phyloP scores from a whole-genome alignment of 2,888 invertebrate genomes.

The Ormyrus thymus region DNA sequence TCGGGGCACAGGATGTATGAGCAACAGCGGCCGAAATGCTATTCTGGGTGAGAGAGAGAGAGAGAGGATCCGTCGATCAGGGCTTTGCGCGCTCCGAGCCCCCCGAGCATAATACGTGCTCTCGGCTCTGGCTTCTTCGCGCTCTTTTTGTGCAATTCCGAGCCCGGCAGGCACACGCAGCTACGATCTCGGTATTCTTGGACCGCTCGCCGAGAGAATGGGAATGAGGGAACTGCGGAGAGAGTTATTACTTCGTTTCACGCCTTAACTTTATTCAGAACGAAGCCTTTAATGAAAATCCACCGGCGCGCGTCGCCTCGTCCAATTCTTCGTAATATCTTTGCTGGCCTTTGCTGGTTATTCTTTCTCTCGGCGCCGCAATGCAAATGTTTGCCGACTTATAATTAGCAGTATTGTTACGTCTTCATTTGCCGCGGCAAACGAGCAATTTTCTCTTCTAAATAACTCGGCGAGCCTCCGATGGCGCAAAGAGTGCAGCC shows the following conservation, averaged over 20 bases:
- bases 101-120: constrained; percentile 41
- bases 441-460: no score
- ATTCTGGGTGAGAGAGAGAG: constrained; percentile 70
- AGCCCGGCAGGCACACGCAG: not conserved
- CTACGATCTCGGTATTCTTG: constrained; percentile 50
- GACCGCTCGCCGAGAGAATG: constrained; percentile 27
- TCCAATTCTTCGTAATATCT: not conserved
- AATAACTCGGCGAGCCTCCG: no score
- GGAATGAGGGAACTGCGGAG: constrained; percentile 5
- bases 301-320: constrained; percentile 24
- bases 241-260: constrained; percentile 53
- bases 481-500: no score
- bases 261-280: constrained; percentile 52
- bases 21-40: constrained; percentile 66
- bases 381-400: no score
- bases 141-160: constrained; percentile 27
- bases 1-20: constrained; percentile 70
- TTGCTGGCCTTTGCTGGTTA: constrained; percentile 9
- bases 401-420: no score
- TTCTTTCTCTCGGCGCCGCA: not conserved
- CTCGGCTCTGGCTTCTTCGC: not conserved
- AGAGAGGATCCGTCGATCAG: constrained; percentile 51
- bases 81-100: not conserved
- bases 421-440: no score
- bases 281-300: constrained; percentile 50